Evolutionary conservation across 2,888 invertebrate species (phyloP), one percentile per base, ranked within the genome.

Genomic region (Polydrusus cervinus): DNA sequence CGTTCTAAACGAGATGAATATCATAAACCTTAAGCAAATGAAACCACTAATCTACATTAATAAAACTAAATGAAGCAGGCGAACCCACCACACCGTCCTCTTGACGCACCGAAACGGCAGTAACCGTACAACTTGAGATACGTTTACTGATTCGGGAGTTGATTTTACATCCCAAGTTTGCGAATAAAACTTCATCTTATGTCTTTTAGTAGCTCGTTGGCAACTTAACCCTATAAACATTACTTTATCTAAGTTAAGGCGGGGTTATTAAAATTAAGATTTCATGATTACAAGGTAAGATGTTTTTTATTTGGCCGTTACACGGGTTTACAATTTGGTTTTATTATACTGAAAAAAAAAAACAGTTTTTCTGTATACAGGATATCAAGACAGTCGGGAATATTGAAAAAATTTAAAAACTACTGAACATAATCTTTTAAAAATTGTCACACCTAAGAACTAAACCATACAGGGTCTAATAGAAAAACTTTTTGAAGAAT

Each of bases 81-180:
- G 18, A 53, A 53, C 53, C 25, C 53, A n/a, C 1, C 25, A 20
- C 51, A 25, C 53, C 53, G 53, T 53, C 53, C n/a, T 53, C 53
- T 10, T 30, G 25, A 53, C 53, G 53, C 53, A 53, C 53, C 30
- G 53, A 30, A 53, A 53, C 6, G 13, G 30, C 53, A 8, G 10
- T 30, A 30, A 53, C 14, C 53, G 25, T 53, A 53, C 30, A 20
- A 5, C 25, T 13, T n/a, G n/a, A 53, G 53, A 38, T 60, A 60
- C 38, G 38, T 60, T 60, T 60, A 38, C 57, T 5, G 57, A 14
- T 60, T 60, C 16, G 38, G 10, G 38, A 60, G 38, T 38, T 38
- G 57, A 60, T 60, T 60, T 60, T 60, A 60, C 57, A 60, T 60
- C 38, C 38, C 18, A 38, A 60, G 38, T 60, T 38, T 18, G 38